A percentile compares a stretch with the other conserved stretches of the same genome.
Evolutionary conservation across 2,113 vertebrate species (phyloP).

Genomic region (Notiomystis cincta): DNA sequence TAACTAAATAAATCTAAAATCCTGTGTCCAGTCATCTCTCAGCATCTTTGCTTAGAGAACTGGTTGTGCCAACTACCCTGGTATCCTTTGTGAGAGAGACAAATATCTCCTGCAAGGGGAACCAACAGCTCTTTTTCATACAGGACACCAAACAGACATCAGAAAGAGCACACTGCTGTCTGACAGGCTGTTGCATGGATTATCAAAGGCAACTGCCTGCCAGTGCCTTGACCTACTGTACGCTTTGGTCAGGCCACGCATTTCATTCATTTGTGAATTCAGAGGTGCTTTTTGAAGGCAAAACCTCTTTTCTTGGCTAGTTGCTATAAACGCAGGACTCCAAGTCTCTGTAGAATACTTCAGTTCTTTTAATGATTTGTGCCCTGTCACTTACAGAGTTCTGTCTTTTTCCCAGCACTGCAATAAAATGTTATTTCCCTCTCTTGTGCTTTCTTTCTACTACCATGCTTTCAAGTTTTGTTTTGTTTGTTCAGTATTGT

Average conservation of each 20-base stretch:
- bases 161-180: constrained; percentile 40
- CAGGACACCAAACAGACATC: constrained; percentile 38
- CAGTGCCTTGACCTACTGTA: constrained; percentile 46
- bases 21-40: not conserved
- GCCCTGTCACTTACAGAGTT: constrained; percentile 21
- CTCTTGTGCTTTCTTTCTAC: constrained; percentile 12
- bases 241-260: constrained; percentile 24
- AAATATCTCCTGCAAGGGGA: constrained; percentile 4
- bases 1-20: not conserved
- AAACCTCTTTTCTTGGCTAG: constrained; percentile 32
- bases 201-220: constrained; percentile 53
- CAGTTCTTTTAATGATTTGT: constrained; percentile 53
- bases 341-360: constrained; percentile 60
- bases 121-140: constrained; percentile 30
- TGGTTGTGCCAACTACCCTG: not conserved
- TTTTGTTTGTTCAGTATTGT: constrained; percentile 19
- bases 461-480: constrained; percentile 27
- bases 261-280: constrained; percentile 58
- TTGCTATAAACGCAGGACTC: constrained; percentile 36
- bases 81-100: not conserved
- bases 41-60: not conserved
- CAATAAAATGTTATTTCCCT: constrained; percentile 10
- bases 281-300: constrained; percentile 54
- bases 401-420: not conserved
- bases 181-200: constrained; percentile 40